phyloP scores from a whole-genome alignment of 2,113 vertebrate genomes.

The Alexandromys fortis region DNA sequence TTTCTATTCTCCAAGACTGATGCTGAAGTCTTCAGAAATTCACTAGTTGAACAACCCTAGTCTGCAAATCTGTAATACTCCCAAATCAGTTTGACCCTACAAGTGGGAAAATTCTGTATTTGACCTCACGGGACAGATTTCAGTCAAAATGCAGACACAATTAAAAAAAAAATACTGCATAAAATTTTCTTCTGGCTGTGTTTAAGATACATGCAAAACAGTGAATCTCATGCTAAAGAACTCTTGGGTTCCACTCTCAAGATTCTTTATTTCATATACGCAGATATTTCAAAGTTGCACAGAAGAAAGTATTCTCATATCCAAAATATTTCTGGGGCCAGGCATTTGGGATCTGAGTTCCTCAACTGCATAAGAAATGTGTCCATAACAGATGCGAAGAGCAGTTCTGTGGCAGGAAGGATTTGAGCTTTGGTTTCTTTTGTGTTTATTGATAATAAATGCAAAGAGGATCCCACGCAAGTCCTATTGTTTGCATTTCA shows the following conservation, averaged over 20 bases:
- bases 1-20: background rate
- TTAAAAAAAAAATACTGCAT: background rate
- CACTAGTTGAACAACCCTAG: background rate
- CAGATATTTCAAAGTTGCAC: background rate
- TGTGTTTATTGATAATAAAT: background rate
- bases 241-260: background rate
- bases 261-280: background rate
- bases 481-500: background rate
- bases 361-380: background rate
- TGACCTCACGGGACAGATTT: background rate
- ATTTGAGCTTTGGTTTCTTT: background rate
- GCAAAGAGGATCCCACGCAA: background rate
- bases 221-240: background rate
- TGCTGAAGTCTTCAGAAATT: background rate
- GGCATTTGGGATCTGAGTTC: background rate
- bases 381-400: background rate
- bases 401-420: background rate
- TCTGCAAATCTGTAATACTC: background rate
- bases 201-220: background rate
- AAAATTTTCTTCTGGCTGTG: background rate
- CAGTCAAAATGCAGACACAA: background rate
- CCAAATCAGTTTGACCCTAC: background rate
- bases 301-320: background rate
- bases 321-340: background rate
- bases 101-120: background rate